Percentiles rank a stretch among this genome's conserved stretches.
Evolutionary conservation across 2,797 vertebrate species (phyloP).

Genomic region (Molossus alvarezi): DNA sequence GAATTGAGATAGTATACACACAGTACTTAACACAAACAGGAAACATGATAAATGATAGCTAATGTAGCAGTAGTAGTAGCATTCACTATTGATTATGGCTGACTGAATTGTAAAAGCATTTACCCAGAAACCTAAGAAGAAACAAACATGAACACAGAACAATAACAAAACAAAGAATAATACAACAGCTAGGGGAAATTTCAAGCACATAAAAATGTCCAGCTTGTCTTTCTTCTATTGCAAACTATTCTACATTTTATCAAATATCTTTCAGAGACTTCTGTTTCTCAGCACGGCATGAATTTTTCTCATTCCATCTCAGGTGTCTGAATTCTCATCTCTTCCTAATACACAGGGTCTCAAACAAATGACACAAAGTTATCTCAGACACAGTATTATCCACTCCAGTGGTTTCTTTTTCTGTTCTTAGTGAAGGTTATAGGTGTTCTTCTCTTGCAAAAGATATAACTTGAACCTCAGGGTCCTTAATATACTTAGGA

Average conservation of each 20-base stretch:
- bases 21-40: not conserved
- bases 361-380: not conserved
- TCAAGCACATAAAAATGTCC: not conserved
- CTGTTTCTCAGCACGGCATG: not conserved
- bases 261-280: not conserved
- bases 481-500: not conserved
- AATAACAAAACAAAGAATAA: not conserved
- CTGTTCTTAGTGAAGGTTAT: not conserved
- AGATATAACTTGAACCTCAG: not conserved
- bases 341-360: not conserved
- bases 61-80: not conserved
- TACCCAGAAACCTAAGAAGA: conserved; percentile 4
- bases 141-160: not conserved
- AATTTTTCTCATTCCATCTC: conserved; percentile 52
- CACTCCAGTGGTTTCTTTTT: not conserved
- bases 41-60: not conserved
- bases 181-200: not conserved
- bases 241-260: not conserved
- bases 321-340: not conserved
- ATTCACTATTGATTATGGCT: not conserved
- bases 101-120: not conserved
- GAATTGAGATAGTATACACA: not conserved
- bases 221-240: not conserved
- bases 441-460: not conserved
- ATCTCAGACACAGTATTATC: not conserved